Conservation (phyloP, 2,113 vertebrate species). For the Labrus mixtus region DNA sequence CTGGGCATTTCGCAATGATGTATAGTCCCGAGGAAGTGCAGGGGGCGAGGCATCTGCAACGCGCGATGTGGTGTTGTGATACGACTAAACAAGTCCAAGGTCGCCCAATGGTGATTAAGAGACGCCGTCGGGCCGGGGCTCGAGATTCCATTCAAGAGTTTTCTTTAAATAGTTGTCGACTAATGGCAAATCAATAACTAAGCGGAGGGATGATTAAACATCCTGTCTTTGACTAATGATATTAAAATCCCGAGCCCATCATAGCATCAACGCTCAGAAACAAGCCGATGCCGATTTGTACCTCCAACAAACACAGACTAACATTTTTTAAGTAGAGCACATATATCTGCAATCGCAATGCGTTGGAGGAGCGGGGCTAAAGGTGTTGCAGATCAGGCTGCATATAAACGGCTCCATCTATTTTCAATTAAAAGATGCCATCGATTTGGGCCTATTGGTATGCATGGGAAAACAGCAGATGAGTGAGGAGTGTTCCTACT, state of each 20-base stretch:
- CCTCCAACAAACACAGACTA: constrained; percentile 23
- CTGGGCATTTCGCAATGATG: constrained; percentile 53
- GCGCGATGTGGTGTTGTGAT: constrained; percentile 54
- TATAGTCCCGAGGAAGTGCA: constrained; percentile 45
- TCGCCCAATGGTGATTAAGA: constrained; percentile 69
- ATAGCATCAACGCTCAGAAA: constrained; percentile 54
- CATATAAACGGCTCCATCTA: constrained; percentile 77
- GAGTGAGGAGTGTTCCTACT: constrained; percentile 66
- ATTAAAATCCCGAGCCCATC: constrained; percentile 58
- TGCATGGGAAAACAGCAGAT: constrained; percentile 71
- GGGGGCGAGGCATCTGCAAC: constrained; percentile 38
- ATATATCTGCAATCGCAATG: constrained; percentile 50
- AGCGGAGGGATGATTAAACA: constrained; percentile 80
- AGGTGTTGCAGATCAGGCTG: constrained; percentile 72
- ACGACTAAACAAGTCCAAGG: constrained; percentile 69
- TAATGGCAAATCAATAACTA: constrained; percentile 81
- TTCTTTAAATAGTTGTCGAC: constrained; percentile 76
- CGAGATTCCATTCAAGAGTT: constrained; percentile 59
- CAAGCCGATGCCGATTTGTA: constrained; percentile 44
- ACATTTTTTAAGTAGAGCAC: constrained; percentile 44
- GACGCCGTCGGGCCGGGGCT: constrained; percentile 29
- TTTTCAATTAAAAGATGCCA: constrained; percentile 82
- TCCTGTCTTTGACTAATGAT: constrained; percentile 81
- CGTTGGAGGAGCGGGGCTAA: constrained; percentile 37
- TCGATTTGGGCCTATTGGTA: constrained; percentile 76